Evolutionary conservation across 2,113 vertebrate genomes (phyloP), one percentile per base, ranked within the genome.

Genomic region (Pungitius pungitius): DNA sequence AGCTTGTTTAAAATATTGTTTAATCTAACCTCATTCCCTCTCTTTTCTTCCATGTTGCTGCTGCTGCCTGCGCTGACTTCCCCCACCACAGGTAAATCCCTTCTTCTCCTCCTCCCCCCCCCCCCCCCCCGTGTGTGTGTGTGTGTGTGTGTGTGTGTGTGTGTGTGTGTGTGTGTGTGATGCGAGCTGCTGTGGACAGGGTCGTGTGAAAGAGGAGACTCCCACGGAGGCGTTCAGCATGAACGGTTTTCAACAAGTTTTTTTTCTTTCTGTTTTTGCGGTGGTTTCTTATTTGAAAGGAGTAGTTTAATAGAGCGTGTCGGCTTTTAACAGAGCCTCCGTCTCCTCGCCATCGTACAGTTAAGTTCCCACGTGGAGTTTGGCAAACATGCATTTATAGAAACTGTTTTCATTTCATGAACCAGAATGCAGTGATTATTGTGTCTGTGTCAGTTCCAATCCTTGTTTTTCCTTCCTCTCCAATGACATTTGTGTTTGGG

Each of bases 21-120:
- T 5, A 30, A 33, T 74, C 69, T 82, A 80, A 83, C 80, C 2
- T 45, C 60, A 35, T 60, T 43, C 22, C 78, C 47, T 43, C 45
- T 54, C 75, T 75, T 84, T 62, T 91, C 77, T 86, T 92, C 77
- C 88, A 92, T 92, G 92, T 88, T n/a, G 52, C 60, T 85, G 81
- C 80, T 76, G 66, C 69, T 60, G 60, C 18, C 73, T 42, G 66
- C 55, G 51, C 51, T 65, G 5, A 51, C 63, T 51, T 67, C 35
- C 74, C 54, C 22, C 70, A 73, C 51, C 47, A 43, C 83, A 93
- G 92, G 91, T 92, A 93, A 92, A 85, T 30, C 3, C 14, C 5
- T 4, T 1, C 52, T 55, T 71, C 22, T 59, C 14, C 30, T 66
- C 24, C 4, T 57, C 14, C 6, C 2, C 15, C 9, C 63, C 49